Evolutionary conservation across 2,797 vertebrate species (phyloP).

Genomic region (Agapornis canus): DNA sequence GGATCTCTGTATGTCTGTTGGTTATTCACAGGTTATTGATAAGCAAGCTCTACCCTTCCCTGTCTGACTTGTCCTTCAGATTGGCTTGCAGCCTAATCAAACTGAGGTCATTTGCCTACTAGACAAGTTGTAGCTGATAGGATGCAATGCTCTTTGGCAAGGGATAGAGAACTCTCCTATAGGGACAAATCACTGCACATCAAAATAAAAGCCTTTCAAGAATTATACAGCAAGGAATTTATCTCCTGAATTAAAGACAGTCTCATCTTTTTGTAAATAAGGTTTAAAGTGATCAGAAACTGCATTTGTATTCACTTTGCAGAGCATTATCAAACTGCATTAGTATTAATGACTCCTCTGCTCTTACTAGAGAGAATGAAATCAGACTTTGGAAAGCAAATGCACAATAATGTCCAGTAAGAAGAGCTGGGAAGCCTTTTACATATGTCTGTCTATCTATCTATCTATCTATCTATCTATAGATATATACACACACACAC

Average conservation of each 20-base stretch:
- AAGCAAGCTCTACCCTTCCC: not conserved
- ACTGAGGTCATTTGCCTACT: not conserved
- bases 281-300: not conserved
- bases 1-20: not conserved
- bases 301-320: constrained; percentile 7
- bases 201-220: constrained; percentile 41
- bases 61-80: not conserved
- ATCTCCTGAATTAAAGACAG: constrained; percentile 8
- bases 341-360: not conserved
- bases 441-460: no score
- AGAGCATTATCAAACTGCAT: not conserved
- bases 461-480: no score
- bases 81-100: constrained; percentile 20
- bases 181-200: not conserved
- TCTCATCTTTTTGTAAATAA: not conserved
- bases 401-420: not conserved
- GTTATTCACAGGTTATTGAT: not conserved
- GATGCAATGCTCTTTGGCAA: not conserved
- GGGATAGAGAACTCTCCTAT: not conserved
- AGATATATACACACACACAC: accelerated
- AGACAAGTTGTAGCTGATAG: not conserved
- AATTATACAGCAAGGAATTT: not conserved
- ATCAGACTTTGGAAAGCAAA: not conserved
- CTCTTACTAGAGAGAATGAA: not conserved
- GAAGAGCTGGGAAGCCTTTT: not conserved